Base-by-base conservation (phyloP, 2,888 invertebrate genomes). In the Clistopyga incitator region DNA sequence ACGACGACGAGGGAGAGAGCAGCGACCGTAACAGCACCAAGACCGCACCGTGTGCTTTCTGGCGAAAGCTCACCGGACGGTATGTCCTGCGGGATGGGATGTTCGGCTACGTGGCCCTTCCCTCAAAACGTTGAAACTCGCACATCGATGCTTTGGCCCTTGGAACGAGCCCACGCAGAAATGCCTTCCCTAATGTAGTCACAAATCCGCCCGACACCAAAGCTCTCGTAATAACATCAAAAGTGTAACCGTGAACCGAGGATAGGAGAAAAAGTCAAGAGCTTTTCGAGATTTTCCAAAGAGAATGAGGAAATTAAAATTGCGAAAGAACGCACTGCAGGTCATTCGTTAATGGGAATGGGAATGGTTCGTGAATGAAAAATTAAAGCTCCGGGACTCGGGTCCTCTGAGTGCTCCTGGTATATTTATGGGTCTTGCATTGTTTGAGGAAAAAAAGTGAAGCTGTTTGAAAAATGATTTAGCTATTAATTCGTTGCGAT, bases 1-100 rank as follows among this genome's bases (percentile, higher is more conserved):
- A 29, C 29, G n/a, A n/a, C n/a, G 29, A 29, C 29, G 29, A 29
- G 29, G 4, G 34, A 47, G 72, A 45, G 67, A 79, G 34, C 56
- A 74, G 50, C 38, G 61, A 64, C 45, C 67, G 72, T 42, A 67
- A 67, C 29, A 74, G 67, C 47, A 59, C 68, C 59, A 68, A 67
- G 56, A 80, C 67, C 47, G 75, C 75, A 70, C 6, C 68, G 52
- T 75, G 75, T 75, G 68, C 75, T 61, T 20, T 70, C 68, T 61
- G 64, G 50, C 59, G 25, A 68, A 61, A 61, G 68, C 59, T 70
- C 68, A 23, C 59, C 59, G 56, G 56, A 72, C 72, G 20, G 47
- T 23, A 29, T 64, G 64, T 64, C 64, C 74, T 75, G 50, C 64
- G 74, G 50, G 34, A 38, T 45, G 20, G 67, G 50, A 75, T 52